Evolutionary conservation across 2,888 invertebrate genomes (phyloP), one percentile per base, ranked within the genome.

Genomic region (Trissolcus japonicus): DNA sequence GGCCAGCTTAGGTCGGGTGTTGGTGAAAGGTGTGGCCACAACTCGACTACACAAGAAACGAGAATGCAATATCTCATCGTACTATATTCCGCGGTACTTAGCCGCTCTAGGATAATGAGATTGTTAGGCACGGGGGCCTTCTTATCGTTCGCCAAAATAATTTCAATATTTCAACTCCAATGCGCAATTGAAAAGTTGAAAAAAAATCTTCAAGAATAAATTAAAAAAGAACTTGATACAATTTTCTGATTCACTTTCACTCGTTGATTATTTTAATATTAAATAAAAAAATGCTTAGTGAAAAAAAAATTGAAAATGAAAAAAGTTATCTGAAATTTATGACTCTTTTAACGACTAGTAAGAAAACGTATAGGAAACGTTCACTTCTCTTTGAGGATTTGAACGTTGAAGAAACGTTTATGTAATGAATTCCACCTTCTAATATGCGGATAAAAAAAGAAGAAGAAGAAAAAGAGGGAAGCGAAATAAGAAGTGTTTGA

Each of bases 11-110:
- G 80, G 80, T 80, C 84, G 84, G 84, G 85, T 85, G 84, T 87
- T 83, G 86, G 87, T 87, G 87, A 87, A 87, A 87, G 87, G 87
- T 87, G 87, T 87, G 87, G 87, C 86, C 82, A 81, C 80, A 81
- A 53, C 80, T 82, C 80, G 79, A 80, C 81, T 79, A 83, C 83
- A 83, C 82, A 82, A 86, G 85, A 86, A 85, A 83, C 84, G 83
- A 86, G 86, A 87, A 87, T 87, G 85, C 85, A 83, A 85, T 86
- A 84, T 85, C 82, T 83, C 82, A 80, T 82, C 80, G 69, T 74
- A 62, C 69, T 62, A 74, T 78, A 74, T 78, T 77, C 62, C 55
- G 69, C 59, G 68, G 62, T 48, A 48, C 57, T 68, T 62, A 54
- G 46, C 51, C 51, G 40, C 55, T 25, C 21, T n/a, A 19, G 51